These are phyloP conservation scores for Hypotaenidia philippensis DNA, from an alignment of 2,797 vertebrate genomes.

Conservation along the genomic window DNA sequence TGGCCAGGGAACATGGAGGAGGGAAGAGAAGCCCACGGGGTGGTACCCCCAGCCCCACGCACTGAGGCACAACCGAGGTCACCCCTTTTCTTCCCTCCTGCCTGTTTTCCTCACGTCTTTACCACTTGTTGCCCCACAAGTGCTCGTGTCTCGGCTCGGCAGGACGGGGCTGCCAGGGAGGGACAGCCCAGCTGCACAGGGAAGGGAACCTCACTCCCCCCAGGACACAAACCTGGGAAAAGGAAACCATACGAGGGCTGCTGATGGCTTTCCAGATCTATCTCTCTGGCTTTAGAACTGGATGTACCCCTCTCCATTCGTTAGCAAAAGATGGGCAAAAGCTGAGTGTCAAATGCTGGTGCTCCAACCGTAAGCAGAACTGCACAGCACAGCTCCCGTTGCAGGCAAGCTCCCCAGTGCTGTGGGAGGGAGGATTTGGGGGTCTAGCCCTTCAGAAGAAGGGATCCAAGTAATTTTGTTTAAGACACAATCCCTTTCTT, in stretches of 20 bases:
- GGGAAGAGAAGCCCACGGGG: accelerated
- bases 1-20: accelerated
- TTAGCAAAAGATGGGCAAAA: background rate
- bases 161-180: accelerated
- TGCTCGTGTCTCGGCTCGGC: accelerated
- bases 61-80: background rate
- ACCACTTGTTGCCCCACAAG: background rate
- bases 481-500: background rate
- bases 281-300: background rate
- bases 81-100: background rate
- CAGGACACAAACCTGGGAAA: accelerated
- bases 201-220: background rate
- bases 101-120: background rate
- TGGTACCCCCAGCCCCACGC: accelerated
- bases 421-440: background rate
- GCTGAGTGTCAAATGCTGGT: background rate
- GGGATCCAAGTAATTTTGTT: background rate
- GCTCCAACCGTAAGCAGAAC: background rate
- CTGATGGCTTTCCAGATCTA: background rate
- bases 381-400: background rate
- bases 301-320: background rate
- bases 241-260: background rate
- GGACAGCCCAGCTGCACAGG: background rate
- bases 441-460: background rate
- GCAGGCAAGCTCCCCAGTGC: accelerated